Evolutionary conservation across 2,113 vertebrate species (phyloP).

Genomic region (Myotis yumanensis): DNA sequence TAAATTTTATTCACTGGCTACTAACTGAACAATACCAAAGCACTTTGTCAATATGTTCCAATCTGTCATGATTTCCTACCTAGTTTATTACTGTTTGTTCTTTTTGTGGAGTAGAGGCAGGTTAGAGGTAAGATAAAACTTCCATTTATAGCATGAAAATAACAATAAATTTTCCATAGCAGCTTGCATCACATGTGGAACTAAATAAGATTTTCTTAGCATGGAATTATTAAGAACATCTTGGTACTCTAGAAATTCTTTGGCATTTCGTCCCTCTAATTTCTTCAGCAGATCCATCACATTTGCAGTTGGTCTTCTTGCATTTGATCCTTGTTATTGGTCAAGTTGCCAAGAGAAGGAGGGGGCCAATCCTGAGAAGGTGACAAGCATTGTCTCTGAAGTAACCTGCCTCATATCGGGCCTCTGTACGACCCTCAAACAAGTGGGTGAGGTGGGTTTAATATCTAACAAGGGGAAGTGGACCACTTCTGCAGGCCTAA

Average conservation of each 20-base stretch:
- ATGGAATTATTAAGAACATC: neutral
- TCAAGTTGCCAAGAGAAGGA: neutral
- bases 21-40: neutral
- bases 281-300: neutral
- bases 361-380: neutral
- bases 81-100: neutral
- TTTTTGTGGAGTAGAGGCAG: neutral
- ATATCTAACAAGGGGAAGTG: neutral
- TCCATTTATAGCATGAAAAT: conserved; percentile 26
- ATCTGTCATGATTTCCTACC: neutral
- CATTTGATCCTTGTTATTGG: neutral
- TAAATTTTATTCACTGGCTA: conserved; percentile 54
- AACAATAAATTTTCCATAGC: neutral
- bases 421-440: neutral
- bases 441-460: neutral
- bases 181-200: neutral
- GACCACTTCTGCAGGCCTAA: neutral
- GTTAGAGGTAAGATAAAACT: neutral
- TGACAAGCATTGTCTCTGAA: neutral
- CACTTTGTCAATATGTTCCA: conserved; percentile 14
- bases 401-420: neutral
- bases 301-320: neutral
- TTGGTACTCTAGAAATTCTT: neutral
- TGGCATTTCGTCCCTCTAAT: neutral
- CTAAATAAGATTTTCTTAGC: neutral